Percentiles rank a stretch among this genome's conserved stretches.
phyloP scores from a whole-genome alignment of 2,888 invertebrate genomes.

The Digitonthophagus gazella region DNA sequence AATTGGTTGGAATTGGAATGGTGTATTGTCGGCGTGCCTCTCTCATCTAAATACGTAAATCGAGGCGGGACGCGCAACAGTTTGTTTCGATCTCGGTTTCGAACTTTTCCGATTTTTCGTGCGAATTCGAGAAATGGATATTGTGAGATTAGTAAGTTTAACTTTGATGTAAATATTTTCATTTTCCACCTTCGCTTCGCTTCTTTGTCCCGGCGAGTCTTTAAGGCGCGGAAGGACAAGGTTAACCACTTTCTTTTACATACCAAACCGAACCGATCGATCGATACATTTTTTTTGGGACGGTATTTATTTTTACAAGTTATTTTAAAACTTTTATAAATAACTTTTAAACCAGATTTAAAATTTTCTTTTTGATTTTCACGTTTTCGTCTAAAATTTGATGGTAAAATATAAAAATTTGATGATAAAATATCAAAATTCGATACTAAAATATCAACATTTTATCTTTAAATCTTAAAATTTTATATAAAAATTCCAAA shows the following conservation, averaged over 20 bases:
- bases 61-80: neutral
- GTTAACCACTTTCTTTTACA: neutral
- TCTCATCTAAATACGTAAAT: neutral
- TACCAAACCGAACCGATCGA: neutral
- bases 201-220: neutral
- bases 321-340: neutral
- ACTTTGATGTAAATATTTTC: neutral
- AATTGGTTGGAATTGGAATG: neutral
- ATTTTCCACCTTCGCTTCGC: neutral
- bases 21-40: neutral
- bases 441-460: no score
- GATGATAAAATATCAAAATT: no score
- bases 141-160: neutral
- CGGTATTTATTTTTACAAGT: neutral
- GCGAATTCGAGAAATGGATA: neutral
- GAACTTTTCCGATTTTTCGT: neutral
- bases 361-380: no score
- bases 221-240: neutral
- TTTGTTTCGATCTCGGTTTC: neutral
- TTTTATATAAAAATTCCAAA: no score
- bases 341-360: no score
- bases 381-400: no score
- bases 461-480: no score
- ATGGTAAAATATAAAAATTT: no score
- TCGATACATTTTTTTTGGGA: neutral